Conservation (phyloP, 30 jellyfish, hydroid and myxozoan species). For the Turritopsis rubra region DNA sequence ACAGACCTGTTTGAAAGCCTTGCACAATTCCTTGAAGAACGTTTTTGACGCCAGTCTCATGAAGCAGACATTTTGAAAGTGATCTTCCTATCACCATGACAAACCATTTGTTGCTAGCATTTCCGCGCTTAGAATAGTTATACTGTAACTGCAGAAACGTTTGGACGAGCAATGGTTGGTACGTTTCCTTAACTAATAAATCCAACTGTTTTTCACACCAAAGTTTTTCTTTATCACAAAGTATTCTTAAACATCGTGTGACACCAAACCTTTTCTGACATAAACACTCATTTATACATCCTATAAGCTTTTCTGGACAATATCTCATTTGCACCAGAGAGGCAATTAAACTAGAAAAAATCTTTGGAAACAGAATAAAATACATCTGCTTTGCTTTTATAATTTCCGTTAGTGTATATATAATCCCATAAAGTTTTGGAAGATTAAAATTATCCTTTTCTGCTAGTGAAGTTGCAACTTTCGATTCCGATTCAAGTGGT, state of each 20-base stretch:
- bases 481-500: background rate
- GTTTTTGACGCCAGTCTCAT: conserved; percentile 53
- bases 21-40: conserved; percentile 58
- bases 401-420: background rate
- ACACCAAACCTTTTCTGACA: background rate
- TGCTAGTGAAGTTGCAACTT: background rate
- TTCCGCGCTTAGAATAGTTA: conserved; percentile 30
- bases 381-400: background rate
- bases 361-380: background rate
- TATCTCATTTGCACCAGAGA: conserved; percentile 13
- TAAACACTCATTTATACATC: too few relatives aligned
- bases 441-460: background rate
- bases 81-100: conserved; percentile 23
- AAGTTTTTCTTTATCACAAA: conserved; percentile 53
- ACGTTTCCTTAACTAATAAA: conserved; percentile 17
- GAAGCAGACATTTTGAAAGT: conserved; percentile 47
- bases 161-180: conserved; percentile 58
- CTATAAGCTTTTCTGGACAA: background rate
- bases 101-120: conserved; percentile 30
- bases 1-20: conserved; percentile 30
- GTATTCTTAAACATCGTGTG: background rate
- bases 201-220: conserved; percentile 53
- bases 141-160: conserved; percentile 53
- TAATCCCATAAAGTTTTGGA: conserved; percentile 2
- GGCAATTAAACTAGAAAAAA: conserved; percentile 4